Conservation (phyloP, 2,113 vertebrate genomes). For the Phalacrocorax brasilianus region DNA sequence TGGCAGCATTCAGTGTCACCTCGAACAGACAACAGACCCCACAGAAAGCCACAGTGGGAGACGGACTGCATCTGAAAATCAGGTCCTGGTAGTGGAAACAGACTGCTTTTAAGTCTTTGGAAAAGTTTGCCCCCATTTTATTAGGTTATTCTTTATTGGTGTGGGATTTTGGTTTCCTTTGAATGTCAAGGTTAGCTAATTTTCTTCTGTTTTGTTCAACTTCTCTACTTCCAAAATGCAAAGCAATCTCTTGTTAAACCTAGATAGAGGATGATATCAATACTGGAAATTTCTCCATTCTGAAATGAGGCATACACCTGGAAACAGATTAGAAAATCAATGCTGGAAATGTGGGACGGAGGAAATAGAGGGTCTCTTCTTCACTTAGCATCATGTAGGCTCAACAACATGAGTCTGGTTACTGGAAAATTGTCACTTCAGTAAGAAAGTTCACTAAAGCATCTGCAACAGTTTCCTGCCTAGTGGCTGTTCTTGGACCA, state of each 20-base stretch:
- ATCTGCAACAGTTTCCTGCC: neutral
- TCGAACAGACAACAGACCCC: neutral
- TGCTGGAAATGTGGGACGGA: neutral
- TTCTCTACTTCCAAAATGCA: neutral
- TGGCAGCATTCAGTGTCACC: neutral
- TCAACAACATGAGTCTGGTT: neutral
- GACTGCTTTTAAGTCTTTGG: neutral
- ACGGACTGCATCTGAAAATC: neutral
- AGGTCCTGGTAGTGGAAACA: neutral
- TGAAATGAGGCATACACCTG: neutral
- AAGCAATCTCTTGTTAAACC: neutral
- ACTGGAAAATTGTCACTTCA: slow-evolving; percentile 11
- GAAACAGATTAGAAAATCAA: slow-evolving; percentile 49
- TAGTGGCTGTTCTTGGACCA: neutral
- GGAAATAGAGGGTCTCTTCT: neutral
- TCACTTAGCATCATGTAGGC: neutral
- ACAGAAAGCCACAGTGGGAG: neutral
- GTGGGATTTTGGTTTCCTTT: neutral
- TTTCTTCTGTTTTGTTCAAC: neutral
- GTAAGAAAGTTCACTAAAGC: neutral
- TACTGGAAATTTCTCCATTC: neutral
- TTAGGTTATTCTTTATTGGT: neutral
- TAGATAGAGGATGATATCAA: neutral
- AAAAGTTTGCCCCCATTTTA: neutral
- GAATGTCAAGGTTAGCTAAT: neutral